A percentile compares a stretch with the other conserved stretches of the same genome.
phyloP scores from a whole-genome alignment of 2,888 invertebrate species.

The Ochlodes sylvanus region DNA sequence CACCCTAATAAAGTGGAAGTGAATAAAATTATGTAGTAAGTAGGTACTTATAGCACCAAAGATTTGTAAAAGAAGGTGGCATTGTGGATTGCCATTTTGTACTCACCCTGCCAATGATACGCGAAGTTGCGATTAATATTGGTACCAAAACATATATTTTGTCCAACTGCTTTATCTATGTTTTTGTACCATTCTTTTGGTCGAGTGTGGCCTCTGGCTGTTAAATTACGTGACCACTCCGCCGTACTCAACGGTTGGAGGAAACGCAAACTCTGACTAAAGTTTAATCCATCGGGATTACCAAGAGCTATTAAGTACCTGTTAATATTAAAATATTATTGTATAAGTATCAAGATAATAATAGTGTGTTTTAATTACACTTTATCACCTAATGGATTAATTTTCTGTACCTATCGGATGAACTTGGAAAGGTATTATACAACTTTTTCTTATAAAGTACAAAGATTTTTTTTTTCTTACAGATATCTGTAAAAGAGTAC shows the following conservation, averaged over 20 bases:
- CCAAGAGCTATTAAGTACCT: constrained; percentile 77
- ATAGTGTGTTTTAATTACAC: constrained; percentile 14
- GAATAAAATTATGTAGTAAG: too few species aligned
- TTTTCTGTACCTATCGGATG: constrained; percentile 29
- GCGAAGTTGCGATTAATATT: constrained; percentile 78
- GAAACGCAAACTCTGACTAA: constrained; percentile 58
- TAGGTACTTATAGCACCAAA: too few species aligned
- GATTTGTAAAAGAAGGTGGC: too few species aligned
- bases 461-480: too few species aligned
- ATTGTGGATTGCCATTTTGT: background rate
- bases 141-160: constrained; percentile 66
- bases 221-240: constrained; percentile 64
- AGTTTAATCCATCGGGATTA: constrained; percentile 73
- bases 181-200: constrained; percentile 74
- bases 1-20: too few species aligned
- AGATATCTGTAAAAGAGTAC: too few species aligned
- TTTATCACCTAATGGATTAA: background rate
- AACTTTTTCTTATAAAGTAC: too few species aligned
- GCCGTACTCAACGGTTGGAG: constrained; percentile 52
- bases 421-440: too few species aligned
- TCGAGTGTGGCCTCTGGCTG: constrained; percentile 53
- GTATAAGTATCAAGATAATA: constrained; percentile 1
- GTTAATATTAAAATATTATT: constrained; percentile 28
- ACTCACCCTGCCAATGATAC: constrained; percentile 78
- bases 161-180: constrained; percentile 55